These are phyloP conservation scores for Lepidocyrtinus sp. DNA, from an alignment of 2,888 invertebrate genomes.

Conservation along the genomic window DNA sequence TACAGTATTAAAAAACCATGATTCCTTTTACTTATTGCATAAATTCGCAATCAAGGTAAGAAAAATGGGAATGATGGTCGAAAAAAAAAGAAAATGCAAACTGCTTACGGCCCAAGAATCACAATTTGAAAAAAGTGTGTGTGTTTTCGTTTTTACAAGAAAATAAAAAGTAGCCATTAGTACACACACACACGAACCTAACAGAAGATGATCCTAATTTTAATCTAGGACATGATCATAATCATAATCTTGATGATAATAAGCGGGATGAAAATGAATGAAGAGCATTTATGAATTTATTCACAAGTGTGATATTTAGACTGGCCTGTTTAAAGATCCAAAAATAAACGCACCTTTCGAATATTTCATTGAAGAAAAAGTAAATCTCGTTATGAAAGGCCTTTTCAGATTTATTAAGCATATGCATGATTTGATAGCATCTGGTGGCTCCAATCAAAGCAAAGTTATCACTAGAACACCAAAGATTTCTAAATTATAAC, in stretches of 20 bases:
- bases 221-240: conserved; percentile 47
- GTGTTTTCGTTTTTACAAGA: not conserved
- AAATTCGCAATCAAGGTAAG: conserved; percentile 13
- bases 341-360: no score
- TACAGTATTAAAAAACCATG: conserved; percentile 8
- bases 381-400: no score
- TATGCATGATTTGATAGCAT: no score
- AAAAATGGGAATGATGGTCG: conserved; percentile 8
- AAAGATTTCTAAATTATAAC: no score
- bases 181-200: not conserved
- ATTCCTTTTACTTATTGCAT: conserved; percentile 44
- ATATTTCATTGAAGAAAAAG: no score
- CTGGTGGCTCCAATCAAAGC: no score
- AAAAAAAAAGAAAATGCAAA: not conserved
- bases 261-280: conserved; percentile 33
- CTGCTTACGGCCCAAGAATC: not conserved
- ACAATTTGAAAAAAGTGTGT: not conserved
- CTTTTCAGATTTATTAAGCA: no score
- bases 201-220: conserved; percentile 37
- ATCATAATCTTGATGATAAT: conserved; percentile 44
- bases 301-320: no score
- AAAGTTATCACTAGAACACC: no score
- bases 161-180: not conserved
- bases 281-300: no score
- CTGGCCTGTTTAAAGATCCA: no score